A percentile compares a stretch with the other conserved stretches of the same genome.
phyloP scores from a whole-genome alignment of 2,797 vertebrate genomes.

The Sebastes iracundus region DNA sequence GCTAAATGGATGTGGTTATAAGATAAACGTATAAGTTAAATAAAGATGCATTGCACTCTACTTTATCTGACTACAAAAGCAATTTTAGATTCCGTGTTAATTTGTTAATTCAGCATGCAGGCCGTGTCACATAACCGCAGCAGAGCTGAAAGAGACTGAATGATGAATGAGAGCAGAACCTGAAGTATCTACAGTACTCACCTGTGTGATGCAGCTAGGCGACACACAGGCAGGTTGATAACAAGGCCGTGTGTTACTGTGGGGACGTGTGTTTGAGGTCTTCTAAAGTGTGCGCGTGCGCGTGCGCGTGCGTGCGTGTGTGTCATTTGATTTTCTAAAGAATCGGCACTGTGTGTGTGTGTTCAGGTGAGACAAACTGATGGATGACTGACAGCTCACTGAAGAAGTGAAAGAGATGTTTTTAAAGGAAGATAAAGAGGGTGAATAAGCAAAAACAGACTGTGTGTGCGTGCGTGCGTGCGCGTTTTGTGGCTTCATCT shows the following conservation, averaged over 20 bases:
- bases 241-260: neutral
- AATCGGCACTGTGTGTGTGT: neutral
- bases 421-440: neutral
- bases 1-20: neutral
- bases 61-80: neutral
- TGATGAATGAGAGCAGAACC: neutral
- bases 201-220: neutral
- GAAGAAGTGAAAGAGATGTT: neutral
- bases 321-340: neutral
- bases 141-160: neutral
- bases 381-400: neutral
- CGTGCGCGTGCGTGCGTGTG: neutral
- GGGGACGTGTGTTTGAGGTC: neutral
- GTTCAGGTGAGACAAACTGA: neutral
- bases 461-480: neutral
- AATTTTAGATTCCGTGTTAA: neutral
- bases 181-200: neutral
- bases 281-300: neutral
- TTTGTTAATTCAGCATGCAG: neutral
- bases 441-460: neutral
- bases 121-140: neutral
- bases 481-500: neutral
- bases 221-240: neutral
- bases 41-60: neutral
- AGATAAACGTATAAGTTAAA: neutral